Evolutionary conservation across 92 coral and sea anemone species (phyloP), one percentile per base, ranked within the genome.

Genomic region (Phenganax subtilis): DNA sequence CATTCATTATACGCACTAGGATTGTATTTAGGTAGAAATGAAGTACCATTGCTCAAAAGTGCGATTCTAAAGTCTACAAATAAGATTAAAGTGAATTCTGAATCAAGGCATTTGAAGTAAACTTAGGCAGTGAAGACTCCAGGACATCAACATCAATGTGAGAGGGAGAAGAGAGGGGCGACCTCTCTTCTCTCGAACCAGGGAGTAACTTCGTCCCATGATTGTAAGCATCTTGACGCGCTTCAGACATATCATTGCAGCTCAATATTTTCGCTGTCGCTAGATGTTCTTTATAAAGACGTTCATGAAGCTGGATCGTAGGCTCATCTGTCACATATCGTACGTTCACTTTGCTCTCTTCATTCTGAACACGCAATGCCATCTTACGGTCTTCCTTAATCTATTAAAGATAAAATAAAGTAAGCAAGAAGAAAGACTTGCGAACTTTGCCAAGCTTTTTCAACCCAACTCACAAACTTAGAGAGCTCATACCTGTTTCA

Each of bases 151-250:
- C 73, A 29, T 68, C 73, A 44, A 68, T 20, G 15, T 37, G 47
- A 37, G 30, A 6, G 16, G 8, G 0, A 9, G 70, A 37, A 12
- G 70, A 44, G 25, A 12, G 5, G 70, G 70, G 70, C 27, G 82
- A 78, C 58, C 37, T 7, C 51, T 75, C 17, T 80, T 74, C 31
- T 87, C 84, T n/a, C 47, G 89, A 60, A 9, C 63, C 74, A 11
- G 90, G 88, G 44, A 91, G 85, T 11, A 81, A 83, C 28, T 84
- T 87, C 12, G 88, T 71, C 54, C 99, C 97, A 12, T 87, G 91
- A 55, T 89, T 84, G 69, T 90, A 86, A 6, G 92, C 99, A 70
- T 96, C 99, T 75, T 91, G 88, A 68, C 85, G 85, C 70, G 91
- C 99, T 53, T 82, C 81, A 20, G 77, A 70, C 74, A 92, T 94